phyloP scores from a whole-genome alignment of 1,140 invertebrate species.

The Saxidomus purpurata region DNA sequence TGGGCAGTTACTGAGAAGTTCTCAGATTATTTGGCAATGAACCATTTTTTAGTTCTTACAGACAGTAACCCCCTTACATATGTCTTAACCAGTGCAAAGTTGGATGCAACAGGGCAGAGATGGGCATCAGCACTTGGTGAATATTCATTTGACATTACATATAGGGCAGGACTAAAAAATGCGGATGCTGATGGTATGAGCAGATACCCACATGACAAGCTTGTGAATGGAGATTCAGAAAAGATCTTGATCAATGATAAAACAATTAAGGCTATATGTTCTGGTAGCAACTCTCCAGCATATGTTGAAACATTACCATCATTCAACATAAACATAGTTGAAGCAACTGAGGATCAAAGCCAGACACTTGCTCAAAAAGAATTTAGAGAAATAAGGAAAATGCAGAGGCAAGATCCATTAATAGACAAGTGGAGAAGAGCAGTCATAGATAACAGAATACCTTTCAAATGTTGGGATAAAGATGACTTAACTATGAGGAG shows the following conservation, averaged over 20 bases:
- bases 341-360: not conserved
- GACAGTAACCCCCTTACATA: not conserved
- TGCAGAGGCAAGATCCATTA: not conserved
- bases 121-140: not conserved
- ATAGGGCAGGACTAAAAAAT: too few relatives aligned
- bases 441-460: not conserved
- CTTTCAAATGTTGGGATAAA: not conserved
- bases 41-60: not conserved
- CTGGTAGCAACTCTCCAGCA: not conserved
- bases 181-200: not conserved
- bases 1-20: not conserved
- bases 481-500: not conserved
- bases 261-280: not conserved
- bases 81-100: not conserved
- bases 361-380: not conserved
- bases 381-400: constrained; percentile 2
- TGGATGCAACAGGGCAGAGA: not conserved
- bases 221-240: not conserved
- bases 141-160: too few relatives aligned
- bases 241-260: not conserved
- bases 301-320: constrained; percentile 9
- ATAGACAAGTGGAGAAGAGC: constrained; percentile 16
- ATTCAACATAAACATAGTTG: constrained; percentile 1
- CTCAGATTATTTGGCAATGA: not conserved
- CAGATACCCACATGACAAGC: not conserved